Conservation (phyloP, 2,888 invertebrate species). For the Drosophila demipolita region DNA sequence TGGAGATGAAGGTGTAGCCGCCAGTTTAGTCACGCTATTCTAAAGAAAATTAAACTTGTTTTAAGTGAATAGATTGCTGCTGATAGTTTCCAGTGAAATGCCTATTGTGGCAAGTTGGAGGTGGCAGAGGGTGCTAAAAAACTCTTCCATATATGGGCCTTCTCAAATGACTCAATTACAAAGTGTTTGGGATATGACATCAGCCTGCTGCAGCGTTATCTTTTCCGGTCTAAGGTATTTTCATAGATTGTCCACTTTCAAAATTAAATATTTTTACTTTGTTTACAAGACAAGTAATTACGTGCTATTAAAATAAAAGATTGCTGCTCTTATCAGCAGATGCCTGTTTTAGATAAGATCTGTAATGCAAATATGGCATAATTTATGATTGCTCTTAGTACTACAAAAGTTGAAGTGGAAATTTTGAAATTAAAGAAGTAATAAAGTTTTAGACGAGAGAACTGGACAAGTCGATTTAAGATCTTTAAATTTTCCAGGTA, state of each 20-base stretch:
- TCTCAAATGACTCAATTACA: slow-evolving; percentile 6
- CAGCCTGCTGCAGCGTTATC: slow-evolving; percentile 54
- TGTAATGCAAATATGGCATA: slow-evolving; percentile 13
- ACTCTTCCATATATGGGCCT: slow-evolving; percentile 18
- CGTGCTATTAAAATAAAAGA: slow-evolving; percentile 22
- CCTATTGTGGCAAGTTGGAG: neutral
- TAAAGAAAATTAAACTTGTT: slow-evolving; percentile 48
- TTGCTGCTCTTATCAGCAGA: slow-evolving; percentile 34
- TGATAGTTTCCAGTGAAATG: slow-evolving; percentile 28
- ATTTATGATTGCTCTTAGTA: neutral
- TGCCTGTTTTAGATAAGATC: neutral
- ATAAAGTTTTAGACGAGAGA: neutral
- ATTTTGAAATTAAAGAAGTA: neutral
- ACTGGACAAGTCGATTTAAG: neutral
- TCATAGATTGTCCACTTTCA: slow-evolving; percentile 57
- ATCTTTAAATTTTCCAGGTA: neutral
- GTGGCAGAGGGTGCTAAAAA: neutral
- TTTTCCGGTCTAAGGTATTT: slow-evolving; percentile 50
- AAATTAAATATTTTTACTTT: slow-evolving; percentile 46
- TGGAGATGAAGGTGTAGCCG: slow-evolving; percentile 69
- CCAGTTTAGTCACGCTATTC: slow-evolving; percentile 69
- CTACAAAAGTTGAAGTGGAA: neutral
- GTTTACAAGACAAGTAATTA: neutral
- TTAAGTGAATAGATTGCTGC: slow-evolving; percentile 31
- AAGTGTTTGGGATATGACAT: slow-evolving; percentile 52